Evolutionary conservation across 2,888 invertebrate genomes (phyloP).

Genomic region (Mesoligia furuncula): DNA sequence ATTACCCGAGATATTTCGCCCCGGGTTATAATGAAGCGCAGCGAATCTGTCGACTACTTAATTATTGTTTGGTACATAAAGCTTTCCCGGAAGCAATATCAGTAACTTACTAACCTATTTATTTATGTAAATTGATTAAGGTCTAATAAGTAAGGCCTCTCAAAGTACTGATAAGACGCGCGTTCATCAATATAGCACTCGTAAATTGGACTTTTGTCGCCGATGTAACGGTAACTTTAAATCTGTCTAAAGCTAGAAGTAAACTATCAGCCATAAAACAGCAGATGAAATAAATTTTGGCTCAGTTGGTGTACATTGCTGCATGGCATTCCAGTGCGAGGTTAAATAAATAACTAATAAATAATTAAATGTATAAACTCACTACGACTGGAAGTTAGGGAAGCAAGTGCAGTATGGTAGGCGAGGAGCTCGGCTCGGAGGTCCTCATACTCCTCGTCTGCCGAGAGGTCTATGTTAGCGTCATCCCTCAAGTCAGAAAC

Average conservation of each 20-base stretch:
- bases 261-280: not conserved
- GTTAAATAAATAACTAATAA: not conserved
- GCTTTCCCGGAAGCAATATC: constrained; percentile 5
- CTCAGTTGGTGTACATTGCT: not conserved
- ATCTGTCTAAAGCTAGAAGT: not conserved
- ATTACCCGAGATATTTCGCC: not conserved
- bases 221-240: not conserved
- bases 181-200: not conserved
- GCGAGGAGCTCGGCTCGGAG: constrained; percentile 85
- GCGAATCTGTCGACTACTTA: constrained; percentile 25
- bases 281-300: not conserved
- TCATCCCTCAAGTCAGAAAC: constrained; percentile 77
- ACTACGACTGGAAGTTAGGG: constrained; percentile 72
- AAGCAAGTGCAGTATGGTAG: constrained; percentile 81
- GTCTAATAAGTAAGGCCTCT: not conserved
- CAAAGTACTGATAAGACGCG: constrained; percentile 3
- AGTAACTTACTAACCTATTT: constrained; percentile 19
- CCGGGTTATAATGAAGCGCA: constrained; percentile 8
- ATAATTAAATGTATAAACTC: constrained; percentile 53
- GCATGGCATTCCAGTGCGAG: not conserved
- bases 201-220: constrained; percentile 6
- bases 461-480: constrained; percentile 81
- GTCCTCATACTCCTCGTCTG: constrained; percentile 86
- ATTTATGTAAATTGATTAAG: constrained; percentile 26
- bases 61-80: constrained; percentile 27